These are phyloP conservation scores for Punctoribates punctum DNA, from an alignment of 2,888 invertebrate genomes.

Conservation along the genomic window DNA sequence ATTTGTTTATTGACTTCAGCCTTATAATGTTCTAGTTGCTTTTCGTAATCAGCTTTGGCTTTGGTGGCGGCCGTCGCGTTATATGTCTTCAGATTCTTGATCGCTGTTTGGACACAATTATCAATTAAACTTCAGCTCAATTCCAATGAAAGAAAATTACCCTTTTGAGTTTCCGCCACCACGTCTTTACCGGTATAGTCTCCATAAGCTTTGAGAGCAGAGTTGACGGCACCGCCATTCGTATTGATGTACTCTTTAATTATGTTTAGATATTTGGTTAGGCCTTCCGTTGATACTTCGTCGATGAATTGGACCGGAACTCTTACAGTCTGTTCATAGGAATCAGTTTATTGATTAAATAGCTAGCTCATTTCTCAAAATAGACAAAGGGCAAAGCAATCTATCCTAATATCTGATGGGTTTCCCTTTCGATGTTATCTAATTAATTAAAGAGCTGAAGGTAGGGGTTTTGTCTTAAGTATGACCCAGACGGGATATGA, in stretches of 20 bases:
- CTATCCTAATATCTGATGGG: too few relatives aligned
- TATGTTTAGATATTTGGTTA: background rate
- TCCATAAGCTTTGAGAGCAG: background rate
- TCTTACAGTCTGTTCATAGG: background rate
- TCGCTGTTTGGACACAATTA: too few relatives aligned
- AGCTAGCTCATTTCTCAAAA: background rate
- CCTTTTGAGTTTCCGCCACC: background rate
- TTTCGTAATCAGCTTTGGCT: background rate
- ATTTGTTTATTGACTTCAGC: background rate
- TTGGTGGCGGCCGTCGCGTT: too few relatives aligned
- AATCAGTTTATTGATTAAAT: background rate
- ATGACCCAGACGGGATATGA: too few relatives aligned
- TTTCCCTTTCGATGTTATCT: too few relatives aligned
- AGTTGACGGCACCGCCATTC: background rate
- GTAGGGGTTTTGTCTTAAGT: too few relatives aligned
- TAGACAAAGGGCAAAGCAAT: too few relatives aligned
- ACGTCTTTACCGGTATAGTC: background rate
- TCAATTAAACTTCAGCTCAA: too few relatives aligned
- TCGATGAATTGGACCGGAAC: background rate
- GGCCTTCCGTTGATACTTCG: background rate
- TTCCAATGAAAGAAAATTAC: background rate
- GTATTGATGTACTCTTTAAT: background rate
- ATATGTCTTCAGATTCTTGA: too few relatives aligned
- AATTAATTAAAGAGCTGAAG: too few relatives aligned
- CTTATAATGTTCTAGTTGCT: background rate